Conservation (phyloP, 2,113 vertebrate species). For the Pachypanchax playfairii region DNA sequence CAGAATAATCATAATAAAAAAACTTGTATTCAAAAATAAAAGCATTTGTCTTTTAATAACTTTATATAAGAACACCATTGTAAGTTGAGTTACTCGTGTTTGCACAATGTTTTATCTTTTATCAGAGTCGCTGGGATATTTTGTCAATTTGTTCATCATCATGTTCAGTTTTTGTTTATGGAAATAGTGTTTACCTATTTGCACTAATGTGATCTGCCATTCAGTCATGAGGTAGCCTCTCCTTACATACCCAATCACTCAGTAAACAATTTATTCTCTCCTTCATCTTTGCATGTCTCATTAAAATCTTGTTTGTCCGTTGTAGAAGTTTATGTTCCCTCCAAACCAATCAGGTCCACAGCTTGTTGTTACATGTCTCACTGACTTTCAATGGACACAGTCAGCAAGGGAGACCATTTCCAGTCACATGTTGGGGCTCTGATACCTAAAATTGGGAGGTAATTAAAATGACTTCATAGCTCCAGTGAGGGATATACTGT, state of each 20-base stretch:
- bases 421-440: not conserved
- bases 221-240: not conserved
- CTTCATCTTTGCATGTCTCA: not conserved
- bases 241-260: not conserved
- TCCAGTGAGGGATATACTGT: not conserved
- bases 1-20: not conserved
- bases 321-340: not conserved
- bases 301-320: not conserved
- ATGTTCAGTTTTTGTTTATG: not conserved
- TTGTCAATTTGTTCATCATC: not conserved
- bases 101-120: not conserved
- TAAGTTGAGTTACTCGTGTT: not conserved
- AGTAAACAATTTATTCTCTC: not conserved
- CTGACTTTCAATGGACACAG: not conserved
- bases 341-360: not conserved
- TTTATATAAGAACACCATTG: not conserved
- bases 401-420: not conserved
- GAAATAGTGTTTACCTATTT: not conserved
- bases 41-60: not conserved
- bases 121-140: not conserved
- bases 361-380: not conserved
- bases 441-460: not conserved
- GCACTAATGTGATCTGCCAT: not conserved
- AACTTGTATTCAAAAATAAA: slow-evolving; percentile 5
- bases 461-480: not conserved